These are phyloP conservation scores for Cyprinodon diabolis DNA, from an alignment of 2,797 vertebrate genomes.

Conservation along the genomic window DNA sequence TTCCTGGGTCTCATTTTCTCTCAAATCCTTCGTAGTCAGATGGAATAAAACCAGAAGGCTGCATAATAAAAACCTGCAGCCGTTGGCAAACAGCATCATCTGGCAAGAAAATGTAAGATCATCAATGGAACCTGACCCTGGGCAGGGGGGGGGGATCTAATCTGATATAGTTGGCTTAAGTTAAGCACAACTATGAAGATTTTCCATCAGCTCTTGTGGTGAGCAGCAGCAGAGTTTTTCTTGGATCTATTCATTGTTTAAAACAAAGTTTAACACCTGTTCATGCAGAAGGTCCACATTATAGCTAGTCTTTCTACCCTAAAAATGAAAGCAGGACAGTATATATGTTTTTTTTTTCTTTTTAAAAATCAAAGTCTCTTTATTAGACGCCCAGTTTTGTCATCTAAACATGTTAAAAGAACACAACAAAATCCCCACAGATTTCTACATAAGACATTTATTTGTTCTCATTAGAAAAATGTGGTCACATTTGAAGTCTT, in stretches of 20 bases:
- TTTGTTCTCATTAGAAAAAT: constrained; percentile 6
- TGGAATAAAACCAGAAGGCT: constrained; percentile 71
- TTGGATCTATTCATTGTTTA: constrained; percentile 32
- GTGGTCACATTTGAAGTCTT: constrained; percentile 15
- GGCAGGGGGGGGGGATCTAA: constrained; percentile 25
- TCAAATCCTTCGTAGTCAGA: constrained; percentile 79
- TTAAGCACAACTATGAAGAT: constrained; percentile 7
- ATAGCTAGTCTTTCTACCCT: constrained; percentile 3
- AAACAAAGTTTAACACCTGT: constrained; percentile 16
- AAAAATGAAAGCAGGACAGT: constrained; percentile 4
- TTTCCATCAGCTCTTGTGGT: constrained; percentile 17
- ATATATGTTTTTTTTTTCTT: background rate
- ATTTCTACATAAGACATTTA: constrained; percentile 6
- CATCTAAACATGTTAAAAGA: constrained; percentile 2
- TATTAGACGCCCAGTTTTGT: background rate
- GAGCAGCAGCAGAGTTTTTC: constrained; percentile 6
- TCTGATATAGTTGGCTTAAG: constrained; percentile 37
- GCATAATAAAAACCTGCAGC: constrained; percentile 81
- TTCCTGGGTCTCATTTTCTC: constrained; percentile 36
- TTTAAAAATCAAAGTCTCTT: background rate
- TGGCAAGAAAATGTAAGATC: constrained; percentile 39
- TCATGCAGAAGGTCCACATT: constrained; percentile 12
- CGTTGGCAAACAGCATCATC: constrained; percentile 58
- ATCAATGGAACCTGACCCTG: constrained; percentile 25
- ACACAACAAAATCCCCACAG: background rate